Base-by-base conservation (phyloP, 2,797 vertebrate species). In the Haliaeetus vocifer region DNA sequence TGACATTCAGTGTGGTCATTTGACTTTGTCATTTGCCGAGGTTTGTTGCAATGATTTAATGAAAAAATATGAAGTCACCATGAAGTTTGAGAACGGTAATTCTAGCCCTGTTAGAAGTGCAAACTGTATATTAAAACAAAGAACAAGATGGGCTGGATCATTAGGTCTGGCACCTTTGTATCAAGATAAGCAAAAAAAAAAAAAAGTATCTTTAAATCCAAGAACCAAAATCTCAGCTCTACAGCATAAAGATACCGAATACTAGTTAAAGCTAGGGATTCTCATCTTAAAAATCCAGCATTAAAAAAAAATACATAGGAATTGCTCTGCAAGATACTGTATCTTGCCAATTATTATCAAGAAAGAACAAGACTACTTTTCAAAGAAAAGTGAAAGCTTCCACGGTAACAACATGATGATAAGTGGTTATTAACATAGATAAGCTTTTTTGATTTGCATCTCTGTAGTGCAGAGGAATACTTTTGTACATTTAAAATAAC, bases 321-420 rank as follows among this genome's bases (percentile, higher is more conserved):
- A 67, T 72, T 63, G 50, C 66, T 72, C 49, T 53, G 76, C 80
- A 85, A 81, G 62, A 65, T 20, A 16, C 47, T 59, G 65, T 71
- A 58, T 35, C 70, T 85, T 93, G 40, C 53, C 79, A 84, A 49
- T 70, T 66, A 67, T 86, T 71, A 80, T 23, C n/a, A 88, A 70
- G 79, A 56, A 87, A 45, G 81, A 87, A 68, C 55, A 91, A 90
- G 79, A 90, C 55, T 70, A 45, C n/a, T 94, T 61, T 59, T 55
- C 74, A 73, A 47, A 73, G 80, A 61, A 65, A 90, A 88, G 79
- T 38, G 21, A 93, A 91, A 73, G 85, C 87, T 92, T 81, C 97
- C 91, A 96, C 83, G 75, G 94, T 77, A 95, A 95, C 93, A 94
- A 66, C 62, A 75, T 7, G 44, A 88, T 33, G 10, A 1, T 56